Evolutionary conservation across 2,888 invertebrate species (phyloP).

Genomic region (Pilophorus perplexus): DNA sequence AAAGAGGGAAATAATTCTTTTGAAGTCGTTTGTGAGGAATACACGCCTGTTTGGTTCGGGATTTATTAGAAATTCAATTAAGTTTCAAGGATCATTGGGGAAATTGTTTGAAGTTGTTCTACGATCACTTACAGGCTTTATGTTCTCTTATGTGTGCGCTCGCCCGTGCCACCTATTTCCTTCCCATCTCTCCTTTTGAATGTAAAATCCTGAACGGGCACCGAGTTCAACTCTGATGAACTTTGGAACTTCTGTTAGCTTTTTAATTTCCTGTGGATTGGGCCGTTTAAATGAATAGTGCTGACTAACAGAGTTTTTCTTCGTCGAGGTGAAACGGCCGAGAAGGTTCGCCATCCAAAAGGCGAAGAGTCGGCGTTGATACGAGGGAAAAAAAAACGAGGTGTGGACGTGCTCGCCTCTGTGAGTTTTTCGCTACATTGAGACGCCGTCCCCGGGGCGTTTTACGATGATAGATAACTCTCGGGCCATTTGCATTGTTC

Average conservation of each 20-base stretch:
- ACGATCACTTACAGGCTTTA: slow-evolving; percentile 33
- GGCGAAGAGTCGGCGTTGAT: neutral
- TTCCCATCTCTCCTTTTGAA: slow-evolving; percentile 15
- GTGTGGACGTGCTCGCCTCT: neutral
- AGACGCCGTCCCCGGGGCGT: neutral
- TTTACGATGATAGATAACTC: slow-evolving; percentile 21
- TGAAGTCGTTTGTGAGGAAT: slow-evolving; percentile 36
- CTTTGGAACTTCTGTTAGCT: no score
- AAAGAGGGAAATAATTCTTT: slow-evolving; percentile 34
- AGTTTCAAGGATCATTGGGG: slow-evolving; percentile 38
- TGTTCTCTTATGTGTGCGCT: slow-evolving; percentile 17
- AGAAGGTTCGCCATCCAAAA: no score
- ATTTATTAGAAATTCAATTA: slow-evolving; percentile 41
- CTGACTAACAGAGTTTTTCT: no score
- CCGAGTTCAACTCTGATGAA: no score
- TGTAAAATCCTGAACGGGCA: neutral
- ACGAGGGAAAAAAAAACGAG: neutral
- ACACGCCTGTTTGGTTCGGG: slow-evolving; percentile 34
- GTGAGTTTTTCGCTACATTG: slow-evolving; percentile 21
- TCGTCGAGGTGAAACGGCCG: no score
- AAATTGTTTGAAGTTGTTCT: slow-evolving; percentile 34
- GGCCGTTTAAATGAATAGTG: no score
- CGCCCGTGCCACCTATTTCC: neutral
- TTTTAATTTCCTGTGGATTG: no score
- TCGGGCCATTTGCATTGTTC: slow-evolving; percentile 31